Base-by-base conservation (phyloP, 2,888 invertebrate genomes). In the Apamea crenata region DNA sequence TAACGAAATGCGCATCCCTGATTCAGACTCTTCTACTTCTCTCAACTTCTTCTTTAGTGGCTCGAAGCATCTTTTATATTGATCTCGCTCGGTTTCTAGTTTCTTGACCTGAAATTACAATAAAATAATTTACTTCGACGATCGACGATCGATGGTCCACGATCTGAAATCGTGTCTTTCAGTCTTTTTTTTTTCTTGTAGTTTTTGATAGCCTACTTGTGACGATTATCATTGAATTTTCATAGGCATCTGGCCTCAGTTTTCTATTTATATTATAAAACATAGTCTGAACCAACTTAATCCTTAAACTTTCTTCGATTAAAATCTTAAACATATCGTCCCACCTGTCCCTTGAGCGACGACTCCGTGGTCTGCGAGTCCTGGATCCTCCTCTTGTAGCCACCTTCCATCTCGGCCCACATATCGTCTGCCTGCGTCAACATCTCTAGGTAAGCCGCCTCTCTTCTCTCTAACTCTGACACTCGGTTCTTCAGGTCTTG, bases 341-440 rank as follows among this genome's bases (percentile, higher is more conserved):
- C 79, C 77, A 98, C 97, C 94, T 97, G 97, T 85, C 96, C 96
- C 83, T 97, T 97, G 32, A 98, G 94, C 73, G 95, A 92, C 0
- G 90, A 89, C 91, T 97, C 97, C 16, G 95, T 96, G 8, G 93
- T 91, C 69, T 96, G 93, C 63, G 97, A 95, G 32, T 97, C 97
- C 67, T 97, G 94, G 59, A 98, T 97, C 87, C 97, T 97, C 89
- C 96, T 96, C 92, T 98, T 97, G 89, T 98, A 98, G 1, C 97
- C 97, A 16, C 97, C 97, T 91, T 98, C 98, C 96, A 98, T 97
- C 89, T 98, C 98, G 0, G 97, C 97, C 97, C 98, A 98, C 94
- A 98, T 97, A 81, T 98, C 97, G 84, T 98, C 98, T 0, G 98
- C 98, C 80, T 98, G 97, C 78, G 98, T 98, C 91, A 98, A 93